These are phyloP conservation scores for Acleris emargana DNA, from an alignment of 2,888 invertebrate genomes.

Conservation along the genomic window DNA sequence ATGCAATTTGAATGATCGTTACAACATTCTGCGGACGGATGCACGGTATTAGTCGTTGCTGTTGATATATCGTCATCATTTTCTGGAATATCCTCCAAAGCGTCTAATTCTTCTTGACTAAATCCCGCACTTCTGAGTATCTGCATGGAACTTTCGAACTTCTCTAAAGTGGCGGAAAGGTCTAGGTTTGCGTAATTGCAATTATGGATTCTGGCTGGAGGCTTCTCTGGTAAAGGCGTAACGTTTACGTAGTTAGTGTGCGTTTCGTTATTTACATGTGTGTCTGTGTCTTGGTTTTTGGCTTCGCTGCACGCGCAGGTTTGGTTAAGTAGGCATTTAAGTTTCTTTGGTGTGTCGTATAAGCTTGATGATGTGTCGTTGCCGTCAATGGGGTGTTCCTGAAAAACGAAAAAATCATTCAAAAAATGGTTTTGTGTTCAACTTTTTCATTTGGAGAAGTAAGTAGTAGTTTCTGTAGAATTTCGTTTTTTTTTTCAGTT, in stretches of 20 bases:
- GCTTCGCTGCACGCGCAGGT: conserved; percentile 84
- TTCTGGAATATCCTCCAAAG: conserved; percentile 75
- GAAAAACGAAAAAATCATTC: conserved; percentile 43
- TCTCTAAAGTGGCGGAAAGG: conserved; percentile 89
- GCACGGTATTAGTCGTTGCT: conserved; percentile 68
- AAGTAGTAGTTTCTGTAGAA: too few species aligned
- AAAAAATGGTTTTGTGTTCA: too few species aligned
- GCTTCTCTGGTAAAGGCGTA: conserved; percentile 63
- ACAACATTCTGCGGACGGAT: conserved; percentile 66
- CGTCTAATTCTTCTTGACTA: conserved; percentile 82
- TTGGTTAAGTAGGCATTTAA: conserved; percentile 86
- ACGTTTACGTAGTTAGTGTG: conserved; percentile 82
- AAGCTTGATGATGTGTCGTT: conserved; percentile 75
- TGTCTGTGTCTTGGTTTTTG: conserved; percentile 74
- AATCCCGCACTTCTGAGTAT: conserved; percentile 85
- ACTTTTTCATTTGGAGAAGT: too few species aligned
- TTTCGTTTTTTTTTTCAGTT: too few species aligned
- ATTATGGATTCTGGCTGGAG: conserved; percentile 64
- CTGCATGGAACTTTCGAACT: conserved; percentile 91
- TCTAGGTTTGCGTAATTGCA: conserved; percentile 90
- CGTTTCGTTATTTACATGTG: conserved; percentile 53
- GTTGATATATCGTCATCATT: conserved; percentile 74
- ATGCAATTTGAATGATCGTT: conserved; percentile 71
- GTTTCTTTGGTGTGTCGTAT: conserved; percentile 90
- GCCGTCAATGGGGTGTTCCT: conserved; percentile 76